A percentile compares a stretch with the other conserved stretches of the same genome.
These are phyloP conservation scores for Hylyphantes graminicola DNA, from an alignment of 1,140 invertebrate species.

Conservation along the genomic window DNA sequence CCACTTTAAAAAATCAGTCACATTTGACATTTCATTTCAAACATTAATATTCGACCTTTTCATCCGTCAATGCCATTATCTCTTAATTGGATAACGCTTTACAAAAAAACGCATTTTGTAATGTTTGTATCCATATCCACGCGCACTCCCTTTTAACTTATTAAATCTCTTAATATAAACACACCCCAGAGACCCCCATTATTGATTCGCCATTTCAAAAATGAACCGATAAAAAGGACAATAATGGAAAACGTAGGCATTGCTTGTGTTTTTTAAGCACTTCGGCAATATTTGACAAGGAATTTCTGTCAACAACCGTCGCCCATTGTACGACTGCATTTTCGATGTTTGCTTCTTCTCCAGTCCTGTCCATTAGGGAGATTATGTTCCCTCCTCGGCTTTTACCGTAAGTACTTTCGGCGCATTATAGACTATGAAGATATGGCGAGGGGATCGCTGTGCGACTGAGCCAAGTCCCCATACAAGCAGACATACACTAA, in stretches of 20 bases:
- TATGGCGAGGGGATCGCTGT: neutral
- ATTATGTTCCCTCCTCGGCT: neutral
- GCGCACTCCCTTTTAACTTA: neutral
- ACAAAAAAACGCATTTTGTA: neutral
- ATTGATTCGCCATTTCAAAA: neutral
- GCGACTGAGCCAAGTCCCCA: constrained; percentile 3
- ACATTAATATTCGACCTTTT: no score
- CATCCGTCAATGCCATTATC: no score
- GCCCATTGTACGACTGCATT: constrained; percentile 1
- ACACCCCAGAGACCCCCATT: no score
- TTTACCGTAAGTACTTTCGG: constrained; percentile 19
- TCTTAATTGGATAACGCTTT: no score
- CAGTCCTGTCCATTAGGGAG: constrained; percentile 10
- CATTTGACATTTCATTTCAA: no score
- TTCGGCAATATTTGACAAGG: neutral
- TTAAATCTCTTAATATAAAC: neutral
- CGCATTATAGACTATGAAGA: no score
- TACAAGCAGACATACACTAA: neutral
- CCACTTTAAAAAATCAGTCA: no score
- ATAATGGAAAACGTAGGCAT: neutral
- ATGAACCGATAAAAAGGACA: neutral
- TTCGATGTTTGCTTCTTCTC: constrained; percentile 28
- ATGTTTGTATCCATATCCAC: neutral
- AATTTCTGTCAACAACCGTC: neutral
- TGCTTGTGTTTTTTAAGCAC: neutral